phyloP scores from a whole-genome alignment of 2,113 vertebrate genomes.

The Piprites chloris region DNA sequence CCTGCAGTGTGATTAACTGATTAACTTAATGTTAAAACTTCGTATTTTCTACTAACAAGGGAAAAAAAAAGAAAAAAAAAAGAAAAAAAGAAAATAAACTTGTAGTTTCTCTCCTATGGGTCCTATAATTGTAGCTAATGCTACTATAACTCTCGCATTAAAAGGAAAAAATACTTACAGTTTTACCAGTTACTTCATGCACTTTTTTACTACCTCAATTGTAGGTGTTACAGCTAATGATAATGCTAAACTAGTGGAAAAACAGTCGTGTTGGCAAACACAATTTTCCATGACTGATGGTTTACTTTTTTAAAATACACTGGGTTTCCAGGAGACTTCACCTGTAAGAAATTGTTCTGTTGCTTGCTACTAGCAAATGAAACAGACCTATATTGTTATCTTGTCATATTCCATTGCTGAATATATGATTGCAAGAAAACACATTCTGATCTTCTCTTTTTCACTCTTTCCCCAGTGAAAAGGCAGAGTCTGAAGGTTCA shows the following conservation, averaged over 20 bases:
- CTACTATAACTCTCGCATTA: not conserved
- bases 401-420: not conserved
- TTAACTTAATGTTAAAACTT: not conserved
- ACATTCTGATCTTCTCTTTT: not conserved
- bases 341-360: not conserved
- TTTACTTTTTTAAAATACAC: not conserved
- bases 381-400: not conserved
- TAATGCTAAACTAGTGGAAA: not conserved
- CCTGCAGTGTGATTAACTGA: not conserved
- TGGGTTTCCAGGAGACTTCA: not conserved
- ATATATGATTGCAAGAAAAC: not conserved
- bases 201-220: not conserved
- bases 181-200: not conserved
- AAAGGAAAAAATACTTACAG: not conserved
- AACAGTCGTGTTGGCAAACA: not conserved
- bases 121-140: not conserved
- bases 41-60: not conserved
- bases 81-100: not conserved
- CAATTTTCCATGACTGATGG: not conserved
- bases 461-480: conserved; percentile 74
- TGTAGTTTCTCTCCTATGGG: not conserved
- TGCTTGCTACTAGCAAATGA: not conserved
- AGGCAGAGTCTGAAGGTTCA: conserved; percentile 89
- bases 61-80: not conserved
- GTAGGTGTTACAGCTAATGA: not conserved